phyloP scores from a whole-genome alignment of 2,113 vertebrate genomes.

The Hylia prasina region DNA sequence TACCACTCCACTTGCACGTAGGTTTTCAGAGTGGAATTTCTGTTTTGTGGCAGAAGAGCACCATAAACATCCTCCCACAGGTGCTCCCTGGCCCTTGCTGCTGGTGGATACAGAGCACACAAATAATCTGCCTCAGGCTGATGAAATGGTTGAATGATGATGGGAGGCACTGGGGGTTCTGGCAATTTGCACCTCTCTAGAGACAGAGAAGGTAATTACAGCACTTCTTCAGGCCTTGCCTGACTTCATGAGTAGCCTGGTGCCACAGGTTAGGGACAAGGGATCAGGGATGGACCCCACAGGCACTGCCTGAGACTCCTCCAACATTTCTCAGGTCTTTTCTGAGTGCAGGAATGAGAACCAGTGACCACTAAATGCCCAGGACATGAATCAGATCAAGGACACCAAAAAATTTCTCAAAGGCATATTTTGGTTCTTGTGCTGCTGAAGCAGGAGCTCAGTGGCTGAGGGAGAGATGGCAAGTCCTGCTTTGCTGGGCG shows the following conservation, averaged over 20 bases:
- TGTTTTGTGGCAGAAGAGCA: conserved; percentile 34
- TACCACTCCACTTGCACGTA: conserved; percentile 35
- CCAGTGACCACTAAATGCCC: not conserved
- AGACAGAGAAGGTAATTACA: not conserved
- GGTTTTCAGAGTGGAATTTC: conserved; percentile 54
- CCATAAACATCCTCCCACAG: conserved; percentile 8
- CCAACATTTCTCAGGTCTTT: not conserved
- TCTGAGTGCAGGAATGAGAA: not conserved
- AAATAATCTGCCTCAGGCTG: not conserved
- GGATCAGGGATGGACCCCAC: not conserved
- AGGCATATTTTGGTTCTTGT: not conserved
- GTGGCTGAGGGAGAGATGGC: not conserved
- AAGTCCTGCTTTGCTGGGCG: not conserved
- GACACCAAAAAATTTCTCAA: not conserved
- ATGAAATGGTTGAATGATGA: not conserved
- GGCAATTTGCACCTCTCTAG: not conserved
- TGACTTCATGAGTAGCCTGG: not conserved
- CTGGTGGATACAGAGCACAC: not conserved
- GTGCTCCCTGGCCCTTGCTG: not conserved
- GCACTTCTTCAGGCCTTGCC: not conserved
- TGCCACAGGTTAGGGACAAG: not conserved
- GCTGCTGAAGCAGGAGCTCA: not conserved
- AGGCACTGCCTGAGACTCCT: not conserved
- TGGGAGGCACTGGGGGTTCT: not conserved
- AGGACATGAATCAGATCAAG: not conserved